Base-by-base conservation (phyloP, 2,797 vertebrate genomes). In the Acropternis orthonyx region DNA sequence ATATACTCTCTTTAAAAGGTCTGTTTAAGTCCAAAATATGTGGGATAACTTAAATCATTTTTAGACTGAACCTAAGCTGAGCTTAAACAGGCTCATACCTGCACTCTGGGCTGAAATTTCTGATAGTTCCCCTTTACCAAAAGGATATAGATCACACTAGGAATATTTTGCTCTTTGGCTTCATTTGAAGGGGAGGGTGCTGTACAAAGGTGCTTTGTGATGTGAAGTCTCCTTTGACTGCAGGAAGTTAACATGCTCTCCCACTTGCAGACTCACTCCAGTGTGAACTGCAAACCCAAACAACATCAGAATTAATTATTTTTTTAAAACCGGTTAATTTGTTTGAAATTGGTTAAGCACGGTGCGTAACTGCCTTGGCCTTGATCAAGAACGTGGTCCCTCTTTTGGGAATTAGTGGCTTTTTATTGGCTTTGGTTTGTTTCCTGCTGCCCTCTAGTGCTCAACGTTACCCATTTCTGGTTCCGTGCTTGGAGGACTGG, bases 371-470 rank as follows among this genome's bases (percentile, higher is more conserved):
- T 77, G 7, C 32, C 16, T 41, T 27, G 41, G 36, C 28, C 15
- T 62, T 78, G 54, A 3, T 65, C 56, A 66, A 23, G 66, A 20
- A 4, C 14, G 0, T 7, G 14, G 21, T 20, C 30, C 9, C 24
- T 30, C 0, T 49, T 76, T 48, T 28, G 14, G 34, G 27, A 77
- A 39, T 10, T 8, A 7, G 1, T 49, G 68, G 17, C 0, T 41
- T 90, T 85, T 68, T 36, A 24, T 1, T 11, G 3, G 5, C 21
- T 88, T 78, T 86, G 9, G 5, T 52, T 94, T 84, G 76, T 81
- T 93, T 92, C 41, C 49, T 92, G 92, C 92, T 96, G 94, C 95
- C 95, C 94, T 94, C 95, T 96, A 95, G 89, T 88, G 95, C 72
- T 46, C 48, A 16, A 0, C 10, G 24, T 65, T 63, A 10, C 26